Evolutionary conservation across 2,797 vertebrate genomes (phyloP), one percentile per base, ranked within the genome.

Genomic region (Pempheris klunzingeri): DNA sequence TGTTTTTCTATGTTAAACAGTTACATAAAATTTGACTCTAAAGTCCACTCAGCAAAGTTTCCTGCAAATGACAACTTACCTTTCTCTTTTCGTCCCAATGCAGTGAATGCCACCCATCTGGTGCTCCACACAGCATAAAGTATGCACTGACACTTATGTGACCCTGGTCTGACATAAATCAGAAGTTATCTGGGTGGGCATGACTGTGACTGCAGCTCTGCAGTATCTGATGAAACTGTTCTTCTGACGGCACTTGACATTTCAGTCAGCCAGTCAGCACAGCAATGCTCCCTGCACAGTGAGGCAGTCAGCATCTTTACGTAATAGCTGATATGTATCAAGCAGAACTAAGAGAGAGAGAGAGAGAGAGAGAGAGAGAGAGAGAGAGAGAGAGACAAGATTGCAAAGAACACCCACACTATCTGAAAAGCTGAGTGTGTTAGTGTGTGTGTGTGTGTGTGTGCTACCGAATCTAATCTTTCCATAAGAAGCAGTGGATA

Each of bases 261-360:
- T 88, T 88, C 62, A 80, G 78, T 84, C 70, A 72, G 71, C 55
- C 73, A 84, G 86, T 82, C 77, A 74, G 78, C 58, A 53, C 34
- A 71, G 63, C 61, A 17, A 49, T 49, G 47, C 75, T 85, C 66
- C 28, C 50, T 66, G 46, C 63, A 71, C 24, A 9, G 47, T 30
- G 32, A 73, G 65, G 71, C 68, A 69, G 73, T 85, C 78, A 79
- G 74, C 80, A 75, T 70, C 68, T 86, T 88, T 86, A 88, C 46
- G 46, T 88, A 83, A 89, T 36, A 58, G 80, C 87, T 79, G 83
- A 91, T 88, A 63, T 58, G 64, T 81, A 82, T 88, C 83, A 74
- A 73, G 66, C 62, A 64, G 71, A 78, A 58, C 41, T 54, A 64
- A 73, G 52, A 55, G 50, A 63, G 73, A 68, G 72, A 69, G 69